Conservation (phyloP, 92 coral and sea anemone genomes). For the Actinostola sp. region DNA sequence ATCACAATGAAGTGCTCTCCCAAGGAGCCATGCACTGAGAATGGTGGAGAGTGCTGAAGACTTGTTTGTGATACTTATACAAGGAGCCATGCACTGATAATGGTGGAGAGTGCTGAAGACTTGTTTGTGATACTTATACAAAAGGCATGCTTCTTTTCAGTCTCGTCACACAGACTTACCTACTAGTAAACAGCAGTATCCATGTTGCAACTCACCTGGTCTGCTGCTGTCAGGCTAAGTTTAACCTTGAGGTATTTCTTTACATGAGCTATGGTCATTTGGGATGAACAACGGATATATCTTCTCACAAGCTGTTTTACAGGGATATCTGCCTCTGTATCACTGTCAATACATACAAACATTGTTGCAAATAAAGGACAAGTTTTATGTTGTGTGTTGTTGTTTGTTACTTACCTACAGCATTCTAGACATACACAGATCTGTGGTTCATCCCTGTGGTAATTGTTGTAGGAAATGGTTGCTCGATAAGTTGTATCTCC, state of each 20-base stretch:
- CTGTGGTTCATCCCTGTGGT: slow-evolving; percentile 95
- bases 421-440: slow-evolving; percentile 92
- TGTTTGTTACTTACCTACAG: slow-evolving; percentile 11
- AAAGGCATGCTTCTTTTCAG: no score
- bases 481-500: slow-evolving; percentile 16
- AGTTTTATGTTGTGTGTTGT: background rate
- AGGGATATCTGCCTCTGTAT: slow-evolving; percentile 40
- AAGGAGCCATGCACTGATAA: no score
- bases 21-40: no score
- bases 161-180: no score
- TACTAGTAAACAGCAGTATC: background rate
- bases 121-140: no score
- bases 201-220: slow-evolving; percentile 70
- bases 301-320: slow-evolving; percentile 82
- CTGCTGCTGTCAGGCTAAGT: slow-evolving; percentile 73
- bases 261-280: slow-evolving; percentile 93
- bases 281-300: slow-evolving; percentile 92
- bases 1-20: no score
- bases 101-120: no score
- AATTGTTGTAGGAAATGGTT: slow-evolving; percentile 54
- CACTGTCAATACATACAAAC: slow-evolving; percentile 14
- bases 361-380: background rate
- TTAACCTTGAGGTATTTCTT: slow-evolving; percentile 90
- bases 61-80: no score
- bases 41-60: no score